Conservation (phyloP, 2,113 vertebrate genomes). For the Glaucomys volans region DNA sequence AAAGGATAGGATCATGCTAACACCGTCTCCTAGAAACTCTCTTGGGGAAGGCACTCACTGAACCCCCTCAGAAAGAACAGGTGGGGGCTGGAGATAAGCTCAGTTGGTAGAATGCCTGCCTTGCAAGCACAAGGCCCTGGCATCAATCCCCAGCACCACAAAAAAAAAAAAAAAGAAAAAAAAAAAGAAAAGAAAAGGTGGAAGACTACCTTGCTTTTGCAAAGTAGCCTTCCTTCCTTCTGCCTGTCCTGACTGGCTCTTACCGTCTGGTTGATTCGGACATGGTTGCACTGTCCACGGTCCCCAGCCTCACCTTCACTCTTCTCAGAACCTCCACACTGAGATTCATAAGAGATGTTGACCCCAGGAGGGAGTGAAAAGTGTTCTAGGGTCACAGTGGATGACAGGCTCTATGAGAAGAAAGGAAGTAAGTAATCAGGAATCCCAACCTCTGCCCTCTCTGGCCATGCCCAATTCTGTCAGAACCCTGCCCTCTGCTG, state of each 20-base stretch:
- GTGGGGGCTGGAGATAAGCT: no score
- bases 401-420: constrained; percentile 86
- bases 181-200: not conserved
- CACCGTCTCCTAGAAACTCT: not conserved
- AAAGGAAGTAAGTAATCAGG: not conserved
- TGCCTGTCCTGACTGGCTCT: constrained; percentile 7
- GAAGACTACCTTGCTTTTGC: not conserved
- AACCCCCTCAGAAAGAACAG: not conserved
- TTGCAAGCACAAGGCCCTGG: no score
- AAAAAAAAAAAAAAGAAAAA: no score
- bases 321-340: constrained; percentile 77
- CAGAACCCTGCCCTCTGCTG: not conserved
- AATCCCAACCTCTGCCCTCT: not conserved
- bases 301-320: constrained; percentile 51
- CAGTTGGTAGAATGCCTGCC: no score
- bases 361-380: constrained; percentile 84
- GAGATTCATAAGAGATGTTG: constrained; percentile 83
- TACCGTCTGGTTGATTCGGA: constrained; percentile 86
- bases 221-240: not conserved
- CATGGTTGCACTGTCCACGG: constrained; percentile 81
- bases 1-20: not conserved
- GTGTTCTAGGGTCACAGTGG: constrained; percentile 88
- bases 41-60: not conserved
- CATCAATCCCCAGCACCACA: no score
- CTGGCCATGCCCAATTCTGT: not conserved